Evolutionary conservation across 2,113 vertebrate species (phyloP), one percentile per base, ranked within the genome.

Genomic region (Oryzias woworae): DNA sequence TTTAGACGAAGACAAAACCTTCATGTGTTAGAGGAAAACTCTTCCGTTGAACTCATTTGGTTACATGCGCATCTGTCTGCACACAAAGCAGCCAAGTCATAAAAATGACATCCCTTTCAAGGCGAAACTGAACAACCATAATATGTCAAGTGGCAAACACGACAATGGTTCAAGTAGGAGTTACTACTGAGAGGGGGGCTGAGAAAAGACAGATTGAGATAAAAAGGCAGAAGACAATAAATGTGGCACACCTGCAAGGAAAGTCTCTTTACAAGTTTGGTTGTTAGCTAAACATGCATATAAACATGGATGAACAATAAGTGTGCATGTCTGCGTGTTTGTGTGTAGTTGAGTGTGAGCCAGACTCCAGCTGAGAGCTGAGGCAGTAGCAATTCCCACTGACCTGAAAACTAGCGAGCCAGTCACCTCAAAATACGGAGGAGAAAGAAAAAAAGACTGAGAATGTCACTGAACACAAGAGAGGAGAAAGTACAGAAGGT

Each of bases 371-470:
- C 80, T 85, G 86, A 82, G 86, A 83, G 47, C 79, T 70, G 80
- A 82, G 69, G 83, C 78, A 75, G 82, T 83, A 73, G 78, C 82
- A 49, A 86, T 88, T 87, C 86, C 80, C 82, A 80, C 69, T 85
- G 86, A 87, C 88, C 86, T 85, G 86, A 86, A 88, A 88, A 83
- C 75, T 48, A 45, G 81, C 66, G 59, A 23, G 62, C 58, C 48
- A 68, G 69, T 66, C 70, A 84, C 75, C 77, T 82, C 70, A 69
- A 76, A 82, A 78, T 23, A 70, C 8, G 73, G 52, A 69, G 52
- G 45, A 42, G 3, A 23, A 2, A 2, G 14, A 24, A 46, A 58
- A 66, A 65, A 62, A 63, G 51, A 71, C 17, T 62, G 80, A 74
- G 74, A 85, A 83, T 84, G 78, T 86, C 85, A 85, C 74, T 42